Conservation (phyloP, 2,797 vertebrate genomes). For the Vultur gryphus region DNA sequence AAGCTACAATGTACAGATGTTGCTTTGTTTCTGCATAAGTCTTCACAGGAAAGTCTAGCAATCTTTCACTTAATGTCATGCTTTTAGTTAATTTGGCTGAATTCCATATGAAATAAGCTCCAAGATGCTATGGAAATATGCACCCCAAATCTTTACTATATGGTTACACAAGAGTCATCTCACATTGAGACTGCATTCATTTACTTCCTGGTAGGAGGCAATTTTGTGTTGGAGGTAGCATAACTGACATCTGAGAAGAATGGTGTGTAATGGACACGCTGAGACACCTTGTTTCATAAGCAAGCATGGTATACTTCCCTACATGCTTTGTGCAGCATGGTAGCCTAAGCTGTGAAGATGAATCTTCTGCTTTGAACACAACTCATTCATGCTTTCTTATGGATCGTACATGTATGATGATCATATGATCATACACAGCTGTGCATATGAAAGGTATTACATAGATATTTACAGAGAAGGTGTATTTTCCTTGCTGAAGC, state of each 20-base stretch:
- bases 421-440: neutral
- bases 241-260: neutral
- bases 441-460: neutral
- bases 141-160: neutral
- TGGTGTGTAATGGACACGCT: neutral
- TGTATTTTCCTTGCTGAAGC: neutral
- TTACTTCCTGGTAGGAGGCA: neutral
- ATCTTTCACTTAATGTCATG: neutral
- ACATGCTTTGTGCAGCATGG: neutral
- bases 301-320: neutral
- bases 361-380: neutral
- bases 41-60: neutral
- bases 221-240: neutral
- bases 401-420: neutral
- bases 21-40: neutral
- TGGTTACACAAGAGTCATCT: neutral
- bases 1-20: neutral
- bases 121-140: neutral
- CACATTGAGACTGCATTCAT: neutral
- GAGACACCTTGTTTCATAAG: neutral
- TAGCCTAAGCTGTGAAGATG: neutral
- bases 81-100: neutral
- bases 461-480: neutral
- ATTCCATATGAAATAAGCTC: neutral
- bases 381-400: fast-evolving